Percentiles rank a stretch among this genome's conserved stretches.
These are phyloP conservation scores for Hyppa rectilinea DNA, from an alignment of 2,888 invertebrate genomes.

Conservation along the genomic window DNA sequence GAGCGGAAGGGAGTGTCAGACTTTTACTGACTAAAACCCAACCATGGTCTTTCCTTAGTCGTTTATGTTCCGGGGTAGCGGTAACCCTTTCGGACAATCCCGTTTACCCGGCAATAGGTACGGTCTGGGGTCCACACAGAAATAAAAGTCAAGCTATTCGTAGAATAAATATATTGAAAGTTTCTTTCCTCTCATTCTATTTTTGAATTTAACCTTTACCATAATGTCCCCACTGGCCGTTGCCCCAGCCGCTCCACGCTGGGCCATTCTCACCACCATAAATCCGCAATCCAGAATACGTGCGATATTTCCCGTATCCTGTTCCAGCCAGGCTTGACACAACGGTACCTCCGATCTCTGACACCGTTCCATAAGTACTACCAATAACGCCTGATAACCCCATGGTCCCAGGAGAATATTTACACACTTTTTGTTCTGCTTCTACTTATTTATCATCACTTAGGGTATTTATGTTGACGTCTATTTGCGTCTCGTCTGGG, in stretches of 20 bases:
- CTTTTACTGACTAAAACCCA: too few species aligned
- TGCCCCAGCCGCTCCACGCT: conserved; percentile 89
- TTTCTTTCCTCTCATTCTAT: not conserved
- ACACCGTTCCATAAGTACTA: conserved; percentile 77
- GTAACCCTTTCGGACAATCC: too few species aligned
- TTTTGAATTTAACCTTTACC: conserved; percentile 81
- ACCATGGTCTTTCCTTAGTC: too few species aligned
- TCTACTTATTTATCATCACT: not conserved
- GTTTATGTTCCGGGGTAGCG: too few species aligned
- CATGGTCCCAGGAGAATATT: conserved; percentile 67
- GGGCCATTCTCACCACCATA: conserved; percentile 91
- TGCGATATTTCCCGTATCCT: conserved; percentile 92
- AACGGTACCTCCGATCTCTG: conserved; percentile 68
- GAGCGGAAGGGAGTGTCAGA: too few species aligned
- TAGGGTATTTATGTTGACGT: not conserved
- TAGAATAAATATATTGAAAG: conserved; percentile 14
- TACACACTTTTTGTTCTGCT: conserved; percentile 34
- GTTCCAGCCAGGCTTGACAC: conserved; percentile 81
- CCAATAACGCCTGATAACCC: conserved; percentile 70
- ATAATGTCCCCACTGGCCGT: conserved; percentile 88
- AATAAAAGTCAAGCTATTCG: conserved; percentile 25
- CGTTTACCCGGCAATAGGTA: too few species aligned
- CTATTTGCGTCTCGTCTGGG: not conserved
- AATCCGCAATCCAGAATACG: conserved; percentile 91
- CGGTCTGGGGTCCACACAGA: too few species aligned